A percentile compares a stretch with the other conserved stretches of the same genome.
Conservation (phyloP, 2,113 vertebrate genomes). For the Triplophysa siluroides region DNA sequence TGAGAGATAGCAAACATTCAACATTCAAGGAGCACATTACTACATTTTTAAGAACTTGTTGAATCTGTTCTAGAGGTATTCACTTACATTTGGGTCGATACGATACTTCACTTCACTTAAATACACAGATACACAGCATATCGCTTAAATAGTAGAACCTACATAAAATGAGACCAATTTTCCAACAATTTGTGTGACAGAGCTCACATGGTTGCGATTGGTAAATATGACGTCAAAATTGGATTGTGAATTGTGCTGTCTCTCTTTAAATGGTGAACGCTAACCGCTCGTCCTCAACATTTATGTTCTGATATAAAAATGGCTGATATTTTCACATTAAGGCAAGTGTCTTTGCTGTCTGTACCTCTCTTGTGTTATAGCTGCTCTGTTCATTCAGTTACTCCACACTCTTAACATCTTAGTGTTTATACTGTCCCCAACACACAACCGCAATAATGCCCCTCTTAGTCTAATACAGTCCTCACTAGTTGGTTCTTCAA, state of each 20-base stretch:
- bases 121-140: too few species aligned
- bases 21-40: too few species aligned
- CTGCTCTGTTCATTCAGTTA: slow-evolving; percentile 63
- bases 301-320: slow-evolving; percentile 4
- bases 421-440: not conserved
- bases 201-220: too few species aligned
- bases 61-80: too few species aligned
- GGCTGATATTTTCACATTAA: slow-evolving; percentile 30
- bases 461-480: not conserved
- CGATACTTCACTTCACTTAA: too few species aligned
- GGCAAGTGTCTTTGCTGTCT: slow-evolving; percentile 26
- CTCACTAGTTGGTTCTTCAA: not conserved
- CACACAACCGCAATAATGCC: not conserved
- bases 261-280: slow-evolving; percentile 40
- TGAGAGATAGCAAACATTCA: slow-evolving; percentile 30
- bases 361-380: slow-evolving; percentile 56
- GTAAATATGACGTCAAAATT: too few species aligned
- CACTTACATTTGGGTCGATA: too few species aligned
- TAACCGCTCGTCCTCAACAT: slow-evolving; percentile 28
- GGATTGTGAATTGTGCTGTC: slow-evolving; percentile 41
- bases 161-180: too few species aligned
- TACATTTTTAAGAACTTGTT: too few species aligned
- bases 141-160: too few species aligned
- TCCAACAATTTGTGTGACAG: too few species aligned
- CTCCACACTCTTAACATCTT: not conserved